Evolutionary conservation across 2,888 invertebrate species (phyloP), one percentile per base, ranked within the genome.

Genomic region (Orgyia antiqua): DNA sequence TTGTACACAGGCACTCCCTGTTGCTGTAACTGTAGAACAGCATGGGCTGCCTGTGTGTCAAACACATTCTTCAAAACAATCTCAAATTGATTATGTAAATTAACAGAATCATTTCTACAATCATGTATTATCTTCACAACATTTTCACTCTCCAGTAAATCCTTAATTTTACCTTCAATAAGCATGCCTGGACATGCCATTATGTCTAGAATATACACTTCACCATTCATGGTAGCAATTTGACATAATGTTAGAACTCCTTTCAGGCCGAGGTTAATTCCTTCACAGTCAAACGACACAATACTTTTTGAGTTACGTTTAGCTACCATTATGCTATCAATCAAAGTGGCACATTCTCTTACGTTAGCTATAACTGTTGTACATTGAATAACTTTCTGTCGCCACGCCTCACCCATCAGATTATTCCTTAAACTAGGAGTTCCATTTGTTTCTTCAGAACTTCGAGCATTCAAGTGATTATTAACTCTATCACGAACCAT

Each of bases 41-140:
- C 94, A 75, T 98, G 96, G 23, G 97, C 97, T 19, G 94, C 93
- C 89, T 95, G 97, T 18, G 97, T 97, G 69, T 97, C 97, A 71
- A 97, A 97, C 29, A 97, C 94, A 76, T 93, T 94, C 43, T 89
- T 89, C 55, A 97, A 77, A 31, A 92, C 89, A 45, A 97, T 94
- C 48, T 93, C 93, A 86, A 93, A 96, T 67, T 97, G 96, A 68
- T 91, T 90, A 79, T 91, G 92, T 49, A 97, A 89, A 83, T 95
- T 96, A 26, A 93, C 93, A 36, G 96, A 94, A 80, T 96, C 96
- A 73, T 95, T 96, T 42, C 96, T 90, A 65, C 96, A 97, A 69
- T 97, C 97, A 70, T 97, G 97, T 61, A 96, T 93, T 32, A 97
- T 94, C 89, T 97, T 97, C 34, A 94, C 87, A 39, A 97, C 91